phyloP scores from a whole-genome alignment of 2,888 invertebrate genomes.

The Spisula subtruncata region DNA sequence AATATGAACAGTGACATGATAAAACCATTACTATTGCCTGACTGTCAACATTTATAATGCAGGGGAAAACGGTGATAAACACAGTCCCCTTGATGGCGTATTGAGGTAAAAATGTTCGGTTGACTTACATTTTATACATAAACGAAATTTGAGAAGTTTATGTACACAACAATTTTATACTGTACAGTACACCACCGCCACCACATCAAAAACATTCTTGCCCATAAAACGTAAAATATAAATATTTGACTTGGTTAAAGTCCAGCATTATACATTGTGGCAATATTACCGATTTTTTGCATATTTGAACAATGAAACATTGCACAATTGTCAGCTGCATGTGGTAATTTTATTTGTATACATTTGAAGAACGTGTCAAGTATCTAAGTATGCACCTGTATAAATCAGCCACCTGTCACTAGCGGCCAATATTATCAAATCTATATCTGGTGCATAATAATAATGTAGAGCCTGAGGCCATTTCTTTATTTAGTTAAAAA shows the following conservation, averaged over 20 bases:
- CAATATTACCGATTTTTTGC: background rate
- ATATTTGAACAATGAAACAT: too few species aligned
- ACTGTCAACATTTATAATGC: conserved; percentile 9
- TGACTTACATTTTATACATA: background rate
- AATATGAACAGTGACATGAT: background rate
- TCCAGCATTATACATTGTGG: background rate
- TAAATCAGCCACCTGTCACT: too few species aligned
- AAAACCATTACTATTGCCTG: background rate
- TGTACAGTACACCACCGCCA: background rate
- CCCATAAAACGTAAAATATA: background rate
- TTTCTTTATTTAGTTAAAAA: too few species aligned
- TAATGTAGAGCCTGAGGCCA: too few species aligned
- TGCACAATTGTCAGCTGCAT: too few species aligned
- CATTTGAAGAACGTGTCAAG: too few species aligned
- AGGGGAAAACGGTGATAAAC: background rate
- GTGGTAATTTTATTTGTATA: background rate
- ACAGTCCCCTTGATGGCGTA: background rate
- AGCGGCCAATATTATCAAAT: too few species aligned
- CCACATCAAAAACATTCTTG: background rate
- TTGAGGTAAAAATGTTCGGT: background rate
- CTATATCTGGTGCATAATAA: too few species aligned
- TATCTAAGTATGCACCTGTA: too few species aligned
- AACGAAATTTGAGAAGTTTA: background rate
- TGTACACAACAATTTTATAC: background rate
- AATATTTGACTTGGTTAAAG: background rate